Evolutionary conservation across 1,140 invertebrate species (phyloP).

Genomic region (Formica exsecta): DNA sequence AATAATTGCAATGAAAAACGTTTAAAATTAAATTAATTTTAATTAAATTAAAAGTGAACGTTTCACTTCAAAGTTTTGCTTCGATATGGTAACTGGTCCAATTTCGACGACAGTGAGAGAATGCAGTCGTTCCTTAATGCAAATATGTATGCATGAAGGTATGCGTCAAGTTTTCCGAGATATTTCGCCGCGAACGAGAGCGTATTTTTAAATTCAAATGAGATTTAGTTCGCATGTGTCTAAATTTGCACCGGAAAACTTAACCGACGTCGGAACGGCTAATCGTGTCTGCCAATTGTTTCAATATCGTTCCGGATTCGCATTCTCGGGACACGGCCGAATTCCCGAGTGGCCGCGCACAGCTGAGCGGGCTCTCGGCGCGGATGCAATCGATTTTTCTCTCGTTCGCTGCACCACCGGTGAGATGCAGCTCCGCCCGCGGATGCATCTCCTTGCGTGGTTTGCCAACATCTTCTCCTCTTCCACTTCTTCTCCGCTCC

Average conservation of each 20-base stretch:
- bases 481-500: background rate
- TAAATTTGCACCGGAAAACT: background rate
- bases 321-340: constrained; percentile 12
- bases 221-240: background rate
- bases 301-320: constrained; percentile 5
- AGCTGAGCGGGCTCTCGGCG: constrained; percentile 63
- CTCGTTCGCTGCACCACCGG: constrained; percentile 24
- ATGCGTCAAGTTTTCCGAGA: background rate
- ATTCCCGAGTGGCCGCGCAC: constrained; percentile 18
- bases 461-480: constrained; percentile 41
- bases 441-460: constrained; percentile 54
- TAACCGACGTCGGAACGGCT: background rate
- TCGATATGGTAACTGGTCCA: background rate
- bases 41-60: background rate
- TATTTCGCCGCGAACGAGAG: background rate
- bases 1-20: background rate
- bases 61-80: background rate
- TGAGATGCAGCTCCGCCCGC: constrained; percentile 31
- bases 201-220: constrained; percentile 32
- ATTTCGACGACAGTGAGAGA: background rate
- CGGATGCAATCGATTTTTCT: constrained; percentile 75
- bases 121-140: background rate
- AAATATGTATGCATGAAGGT: constrained; percentile 5
- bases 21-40: too few relatives aligned
- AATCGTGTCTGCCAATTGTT: constrained; percentile 43